Base-by-base conservation (phyloP, 2,888 invertebrate species). In the Nomada ferruginata region DNA sequence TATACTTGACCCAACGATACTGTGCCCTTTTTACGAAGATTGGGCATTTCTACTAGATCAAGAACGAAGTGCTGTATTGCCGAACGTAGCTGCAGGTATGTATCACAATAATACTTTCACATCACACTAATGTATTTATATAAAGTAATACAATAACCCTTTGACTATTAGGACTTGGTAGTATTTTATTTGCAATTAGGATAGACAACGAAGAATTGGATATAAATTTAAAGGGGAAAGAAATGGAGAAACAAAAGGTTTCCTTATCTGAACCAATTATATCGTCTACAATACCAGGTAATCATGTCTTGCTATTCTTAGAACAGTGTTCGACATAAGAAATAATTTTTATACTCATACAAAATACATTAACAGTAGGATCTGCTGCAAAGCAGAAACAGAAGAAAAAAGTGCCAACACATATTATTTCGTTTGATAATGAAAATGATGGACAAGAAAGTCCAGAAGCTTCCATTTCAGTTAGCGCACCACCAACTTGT, bases 171-270 rank as follows among this genome's bases (percentile, higher is more conserved):
- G 97, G 97, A 85, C 95, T 99, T 92, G 97, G 97, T 86, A 96
- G 98, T 71, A 97, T 99, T 91, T 95, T 99, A 85, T 99, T 99
- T 94, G 99, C 99, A 29, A 96, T 99, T 92, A 97, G 96, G 91
- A 97, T 98, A 81, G 98, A 99, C 94, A 97, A 97, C 93, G 95
- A 96, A 44, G 97, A 97, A 92, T 95, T 98, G 75, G 97, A 97
- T 94, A 95, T 95, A 93, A 94, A 94, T 93, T 92, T 84, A 81
- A 95, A 94, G 91, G 93, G 91, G 75, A 94, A 90, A 90, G 95
- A 94, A 89, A 94, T 91, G 85, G 93, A 93, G 29, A 94, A 92
- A 52, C 90, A 82, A 82, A 94, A 94, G 93, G 92, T 91, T 84
- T 90, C 92, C 85, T 87, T 94, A 90, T 93, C 95, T 68, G 96